Percentiles rank a stretch among this genome's conserved stretches.
Conservation (phyloP, 1,140 invertebrate species). For the Telenomus remus region DNA sequence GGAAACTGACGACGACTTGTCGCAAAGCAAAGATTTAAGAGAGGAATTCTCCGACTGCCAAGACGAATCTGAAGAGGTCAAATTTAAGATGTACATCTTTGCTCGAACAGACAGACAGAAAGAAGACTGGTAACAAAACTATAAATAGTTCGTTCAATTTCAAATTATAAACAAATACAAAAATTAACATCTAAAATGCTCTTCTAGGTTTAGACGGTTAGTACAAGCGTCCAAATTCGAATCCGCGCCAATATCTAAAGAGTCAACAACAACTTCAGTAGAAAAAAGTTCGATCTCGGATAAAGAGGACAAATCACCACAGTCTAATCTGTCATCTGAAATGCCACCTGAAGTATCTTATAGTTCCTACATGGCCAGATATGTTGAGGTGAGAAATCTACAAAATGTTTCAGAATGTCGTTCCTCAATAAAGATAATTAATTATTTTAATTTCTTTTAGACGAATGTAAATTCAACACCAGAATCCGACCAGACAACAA, state of each 20-base stretch:
- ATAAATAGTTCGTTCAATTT: background rate
- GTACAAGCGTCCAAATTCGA: conserved; percentile 63
- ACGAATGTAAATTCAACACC: conserved; percentile 15
- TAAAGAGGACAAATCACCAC: conserved; percentile 63
- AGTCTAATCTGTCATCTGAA: conserved; percentile 47
- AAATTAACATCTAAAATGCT: conserved; percentile 8
- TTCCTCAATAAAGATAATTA: too few relatives aligned
- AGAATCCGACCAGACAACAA: conserved; percentile 33
- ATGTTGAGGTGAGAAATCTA: conserved; percentile 59
- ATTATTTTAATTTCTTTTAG: conserved; percentile 9
- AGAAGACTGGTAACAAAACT: conserved; percentile 86
- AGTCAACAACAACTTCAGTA: conserved; percentile 20
- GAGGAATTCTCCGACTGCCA: conserved; percentile 68
- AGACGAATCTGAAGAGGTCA: conserved; percentile 61
- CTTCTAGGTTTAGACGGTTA: conserved; percentile 70
- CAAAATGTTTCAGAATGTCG: too few relatives aligned
- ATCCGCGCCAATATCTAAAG: conserved; percentile 58
- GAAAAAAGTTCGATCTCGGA: conserved; percentile 26
- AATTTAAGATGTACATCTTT: conserved; percentile 81
- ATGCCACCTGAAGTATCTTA: conserved; percentile 64
- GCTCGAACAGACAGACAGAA: conserved; percentile 89
- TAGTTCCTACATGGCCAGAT: conserved; percentile 69
- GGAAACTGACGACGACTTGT: conserved; percentile 65
- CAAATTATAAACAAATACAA: background rate
- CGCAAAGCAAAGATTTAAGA: conserved; percentile 62